A percentile compares a stretch with the other conserved stretches of the same genome.
These are phyloP conservation scores for Spinibarbus caldwelli DNA, from an alignment of 2,797 vertebrate genomes.

Conservation along the genomic window DNA sequence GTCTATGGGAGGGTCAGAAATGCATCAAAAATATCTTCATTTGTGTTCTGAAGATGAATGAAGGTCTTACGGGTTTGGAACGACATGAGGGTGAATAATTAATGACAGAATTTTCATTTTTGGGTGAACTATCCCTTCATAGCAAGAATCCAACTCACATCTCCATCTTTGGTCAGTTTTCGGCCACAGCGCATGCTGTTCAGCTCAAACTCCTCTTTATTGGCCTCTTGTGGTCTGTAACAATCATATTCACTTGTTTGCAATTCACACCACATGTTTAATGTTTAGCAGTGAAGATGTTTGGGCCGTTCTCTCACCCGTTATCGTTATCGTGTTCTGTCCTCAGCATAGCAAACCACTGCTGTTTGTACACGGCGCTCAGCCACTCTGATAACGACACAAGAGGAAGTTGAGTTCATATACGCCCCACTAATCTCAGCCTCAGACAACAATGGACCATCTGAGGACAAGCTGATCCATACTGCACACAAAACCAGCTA, in stretches of 20 bases:
- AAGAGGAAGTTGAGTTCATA: neutral
- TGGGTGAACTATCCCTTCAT: too few species aligned
- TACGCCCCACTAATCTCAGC: neutral
- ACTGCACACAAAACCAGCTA: neutral
- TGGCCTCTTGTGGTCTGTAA: conserved; percentile 91
- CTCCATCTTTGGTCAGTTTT: conserved; percentile 94
- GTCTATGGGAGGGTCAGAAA: too few species aligned
- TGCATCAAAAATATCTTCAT: too few species aligned
- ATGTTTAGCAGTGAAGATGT: neutral
- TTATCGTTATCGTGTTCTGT: conserved; percentile 96
- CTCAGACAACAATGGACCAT: neutral
- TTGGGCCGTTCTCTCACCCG: conserved; percentile 81
- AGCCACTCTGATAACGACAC: conserved; percentile 85
- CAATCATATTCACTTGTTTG: neutral
- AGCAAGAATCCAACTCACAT: conserved; percentile 80
- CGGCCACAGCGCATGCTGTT: conserved; percentile 97
- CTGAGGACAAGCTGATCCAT: neutral
- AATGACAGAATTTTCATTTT: too few species aligned
- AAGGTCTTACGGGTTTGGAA: too few species aligned
- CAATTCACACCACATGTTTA: conserved; percentile 6
- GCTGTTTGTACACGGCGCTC: conserved; percentile 90
- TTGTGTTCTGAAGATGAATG: too few species aligned
- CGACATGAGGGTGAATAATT: too few species aligned
- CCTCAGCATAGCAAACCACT: conserved; percentile 98
- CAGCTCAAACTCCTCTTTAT: conserved; percentile 91